Evolutionary conservation across 2,888 invertebrate genomes (phyloP), one percentile per base, ranked within the genome.

Genomic region (Aphidoletes aphidimyza): DNA sequence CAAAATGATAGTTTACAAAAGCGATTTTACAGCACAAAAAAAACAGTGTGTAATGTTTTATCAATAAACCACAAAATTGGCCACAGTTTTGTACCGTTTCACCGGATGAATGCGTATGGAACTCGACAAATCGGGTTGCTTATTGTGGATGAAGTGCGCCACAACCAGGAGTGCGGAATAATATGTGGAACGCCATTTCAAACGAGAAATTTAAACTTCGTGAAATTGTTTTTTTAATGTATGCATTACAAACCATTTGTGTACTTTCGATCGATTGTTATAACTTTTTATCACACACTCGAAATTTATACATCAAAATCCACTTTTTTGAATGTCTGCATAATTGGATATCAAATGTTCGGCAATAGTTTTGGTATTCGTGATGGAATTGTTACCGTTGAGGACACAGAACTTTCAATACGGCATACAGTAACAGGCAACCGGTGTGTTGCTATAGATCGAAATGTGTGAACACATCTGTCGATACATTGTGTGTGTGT

Each of bases 351-450:
- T 30, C 26, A 69, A 69, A 26, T 69, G 69, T 30, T 69, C 30
- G 26, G 69, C 69, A 69, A 69, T 69, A 69, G 34, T 69, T 69
- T 69, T 69, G 69, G 30, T 30, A 30, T 69, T 69, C 69, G 69
- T 69, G 69, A 14, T 69, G 69, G 69, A 69, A 69, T 30, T 69
- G n/a, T n/a, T n/a, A n/a, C n/a, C n/a, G n/a, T n/a, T n/a, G n/a
- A n/a, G n/a, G n/a, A n/a, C n/a, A n/a, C n/a, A n/a, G n/a, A n/a
- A n/a, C n/a, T n/a, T n/a, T n/a, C n/a, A n/a, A n/a, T n/a, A n/a
- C n/a, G n/a, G n/a, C n/a, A n/a, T n/a, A n/a, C 17, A 5, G 47
- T 19, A 22, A 22, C 2, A 54, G n/a, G 47, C 47, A 47, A 2
- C 11, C 9, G 2, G 47, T 6, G 47, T 54, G 54, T 54, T 54